These are phyloP conservation scores for Hylaea fasciaria DNA, from an alignment of 2,888 invertebrate species.

Conservation along the genomic window DNA sequence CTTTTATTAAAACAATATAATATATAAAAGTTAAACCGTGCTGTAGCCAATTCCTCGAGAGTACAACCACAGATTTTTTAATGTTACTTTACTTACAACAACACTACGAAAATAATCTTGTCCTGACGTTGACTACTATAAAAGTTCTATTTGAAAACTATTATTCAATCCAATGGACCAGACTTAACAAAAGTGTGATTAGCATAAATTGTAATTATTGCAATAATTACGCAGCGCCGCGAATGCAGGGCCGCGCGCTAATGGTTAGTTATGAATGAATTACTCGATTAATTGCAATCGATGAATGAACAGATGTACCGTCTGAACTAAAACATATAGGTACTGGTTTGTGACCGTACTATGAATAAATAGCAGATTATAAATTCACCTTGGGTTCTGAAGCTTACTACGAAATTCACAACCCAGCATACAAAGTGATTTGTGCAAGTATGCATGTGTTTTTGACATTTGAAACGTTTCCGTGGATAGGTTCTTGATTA, in stretches of 20 bases:
- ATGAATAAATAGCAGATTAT: constrained; percentile 45
- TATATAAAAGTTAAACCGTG: too few relatives aligned
- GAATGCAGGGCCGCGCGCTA: constrained; percentile 13
- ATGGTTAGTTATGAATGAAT: constrained; percentile 10
- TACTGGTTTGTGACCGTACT: too few relatives aligned
- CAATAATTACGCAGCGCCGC: constrained; percentile 12
- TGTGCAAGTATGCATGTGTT: constrained; percentile 33
- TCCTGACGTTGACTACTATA: background rate
- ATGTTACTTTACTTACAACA: too few relatives aligned
- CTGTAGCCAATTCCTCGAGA: too few relatives aligned
- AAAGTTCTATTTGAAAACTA: background rate
- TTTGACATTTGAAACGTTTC: constrained; percentile 50
- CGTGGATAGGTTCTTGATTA: constrained; percentile 49
- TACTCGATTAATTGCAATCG: constrained; percentile 22
- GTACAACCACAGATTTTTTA: too few relatives aligned
- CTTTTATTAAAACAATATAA: too few relatives aligned
- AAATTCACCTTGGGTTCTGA: constrained; percentile 47
- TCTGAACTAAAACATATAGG: too few relatives aligned
- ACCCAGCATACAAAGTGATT: constrained; percentile 52
- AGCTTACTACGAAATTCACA: constrained; percentile 57
- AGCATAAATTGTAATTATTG: constrained; percentile 19
- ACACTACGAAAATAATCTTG: too few relatives aligned
- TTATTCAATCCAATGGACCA: constrained; percentile 42
- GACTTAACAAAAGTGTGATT: constrained; percentile 10
- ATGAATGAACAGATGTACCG: constrained; percentile 55